Conservation (phyloP, 2,888 invertebrate species). For the Lacanobia oleracea region DNA sequence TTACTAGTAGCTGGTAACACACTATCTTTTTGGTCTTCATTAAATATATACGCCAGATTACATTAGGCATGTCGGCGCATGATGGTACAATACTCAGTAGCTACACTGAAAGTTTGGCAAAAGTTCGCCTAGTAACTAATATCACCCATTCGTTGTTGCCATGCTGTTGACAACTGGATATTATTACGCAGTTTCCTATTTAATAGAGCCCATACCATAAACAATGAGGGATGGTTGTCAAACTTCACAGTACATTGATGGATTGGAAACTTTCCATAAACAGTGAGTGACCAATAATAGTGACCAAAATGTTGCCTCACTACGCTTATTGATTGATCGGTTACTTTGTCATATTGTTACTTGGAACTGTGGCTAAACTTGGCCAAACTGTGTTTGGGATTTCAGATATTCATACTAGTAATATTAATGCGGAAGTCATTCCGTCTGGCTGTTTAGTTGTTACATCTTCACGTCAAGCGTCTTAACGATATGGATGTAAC, state of each 20-base stretch:
- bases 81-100: neutral
- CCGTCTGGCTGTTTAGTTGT: too few relatives aligned
- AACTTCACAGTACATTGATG: constrained; percentile 23
- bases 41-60: too few relatives aligned
- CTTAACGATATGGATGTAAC: too few relatives aligned
- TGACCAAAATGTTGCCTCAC: constrained; percentile 4
- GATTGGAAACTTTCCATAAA: constrained; percentile 18
- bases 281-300: constrained; percentile 12
- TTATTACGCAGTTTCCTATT: neutral
- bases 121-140: neutral
- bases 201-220: constrained; percentile 10
- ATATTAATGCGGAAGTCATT: too few relatives aligned
- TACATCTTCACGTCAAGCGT: too few relatives aligned
- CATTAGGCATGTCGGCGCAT: too few relatives aligned
- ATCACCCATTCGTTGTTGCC: neutral
- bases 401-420: neutral
- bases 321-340: constrained; percentile 33
- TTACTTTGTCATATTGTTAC: constrained; percentile 9
- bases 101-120: neutral
- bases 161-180: constrained; percentile 3
- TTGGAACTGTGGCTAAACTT: neutral
- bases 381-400: neutral
- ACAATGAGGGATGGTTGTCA: constrained; percentile 13
- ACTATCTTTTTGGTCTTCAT: too few relatives aligned
- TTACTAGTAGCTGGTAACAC: too few relatives aligned